Evolutionary conservation across 2,113 vertebrate genomes (phyloP).

Genomic region (Glareola pratincola): DNA sequence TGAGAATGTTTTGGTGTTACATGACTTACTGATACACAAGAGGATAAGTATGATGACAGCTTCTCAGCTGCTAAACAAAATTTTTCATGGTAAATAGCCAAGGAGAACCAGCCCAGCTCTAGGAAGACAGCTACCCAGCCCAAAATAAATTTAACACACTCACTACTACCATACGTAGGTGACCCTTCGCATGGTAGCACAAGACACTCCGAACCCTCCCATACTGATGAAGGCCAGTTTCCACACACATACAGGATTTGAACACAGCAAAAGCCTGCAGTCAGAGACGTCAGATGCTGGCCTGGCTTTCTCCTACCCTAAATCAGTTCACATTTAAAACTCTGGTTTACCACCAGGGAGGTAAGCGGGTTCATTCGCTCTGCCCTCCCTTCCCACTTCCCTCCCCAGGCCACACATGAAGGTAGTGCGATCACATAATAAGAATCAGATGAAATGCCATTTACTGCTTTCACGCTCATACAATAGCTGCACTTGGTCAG

Average conservation of each 20-base stretch:
- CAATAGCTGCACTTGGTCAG: not conserved
- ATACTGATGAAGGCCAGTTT: not conserved
- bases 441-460: conserved; percentile 17
- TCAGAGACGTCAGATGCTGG: not conserved
- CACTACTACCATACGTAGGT: not conserved
- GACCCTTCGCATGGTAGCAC: not conserved
- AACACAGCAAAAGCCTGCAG: not conserved
- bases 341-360: conserved; percentile 17
- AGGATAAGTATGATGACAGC: not conserved
- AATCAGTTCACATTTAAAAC: not conserved
- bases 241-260: not conserved
- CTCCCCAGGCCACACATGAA: conserved; percentile 40
- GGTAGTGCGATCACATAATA: not conserved
- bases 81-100: not conserved
- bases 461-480: not conserved
- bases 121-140: not conserved
- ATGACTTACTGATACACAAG: not conserved
- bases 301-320: not conserved
- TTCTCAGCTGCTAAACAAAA: not conserved
- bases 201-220: not conserved
- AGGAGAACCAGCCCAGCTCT: not conserved
- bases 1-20: not conserved
- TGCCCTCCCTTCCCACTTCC: conserved; percentile 9
- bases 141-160: not conserved
- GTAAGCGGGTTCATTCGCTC: not conserved